Evolutionary conservation across 1,140 invertebrate genomes (phyloP).

Genomic region (Phenacoccus solenopsis): DNA sequence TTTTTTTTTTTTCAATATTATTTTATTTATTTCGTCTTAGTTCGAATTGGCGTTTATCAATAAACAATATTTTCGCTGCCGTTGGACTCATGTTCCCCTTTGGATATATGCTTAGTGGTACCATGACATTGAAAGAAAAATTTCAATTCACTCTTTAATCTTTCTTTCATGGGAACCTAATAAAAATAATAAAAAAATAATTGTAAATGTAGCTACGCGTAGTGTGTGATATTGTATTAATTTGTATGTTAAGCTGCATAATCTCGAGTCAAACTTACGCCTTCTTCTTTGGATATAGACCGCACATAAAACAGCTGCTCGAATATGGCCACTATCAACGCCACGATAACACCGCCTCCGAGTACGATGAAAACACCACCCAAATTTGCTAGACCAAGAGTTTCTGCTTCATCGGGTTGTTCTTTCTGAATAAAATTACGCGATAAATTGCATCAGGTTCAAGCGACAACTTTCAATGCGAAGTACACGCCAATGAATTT

Average conservation of each 20-base stretch:
- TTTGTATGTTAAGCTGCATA: too few relatives aligned
- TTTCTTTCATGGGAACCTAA: not conserved
- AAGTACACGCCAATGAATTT: not conserved
- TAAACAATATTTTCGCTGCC: not conserved
- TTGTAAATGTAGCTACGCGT: not conserved
- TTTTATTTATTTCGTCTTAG: too few relatives aligned
- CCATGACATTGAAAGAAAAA: not conserved
- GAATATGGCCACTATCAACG: constrained; percentile 32
- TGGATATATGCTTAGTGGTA: not conserved
- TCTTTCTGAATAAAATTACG: too few relatives aligned
- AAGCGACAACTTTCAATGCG: too few relatives aligned
- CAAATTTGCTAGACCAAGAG: constrained; percentile 63
- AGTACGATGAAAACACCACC: constrained; percentile 85
- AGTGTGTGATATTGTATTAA: too few relatives aligned
- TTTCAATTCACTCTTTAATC: not conserved
- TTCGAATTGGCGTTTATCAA: too few relatives aligned
- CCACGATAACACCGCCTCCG: constrained; percentile 20
- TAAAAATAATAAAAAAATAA: not conserved
- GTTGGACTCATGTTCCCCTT: not conserved
- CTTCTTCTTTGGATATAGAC: constrained; percentile 34
- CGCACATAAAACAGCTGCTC: constrained; percentile 34
- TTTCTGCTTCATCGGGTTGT: constrained; percentile 33
- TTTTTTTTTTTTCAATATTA: too few relatives aligned
- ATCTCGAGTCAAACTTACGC: constrained; percentile 28
- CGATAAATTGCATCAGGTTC: too few relatives aligned